Percentiles rank a stretch among this genome's conserved stretches.
Conservation (phyloP, 2,113 vertebrate genomes). For the Nothobranchius furzeri region DNA sequence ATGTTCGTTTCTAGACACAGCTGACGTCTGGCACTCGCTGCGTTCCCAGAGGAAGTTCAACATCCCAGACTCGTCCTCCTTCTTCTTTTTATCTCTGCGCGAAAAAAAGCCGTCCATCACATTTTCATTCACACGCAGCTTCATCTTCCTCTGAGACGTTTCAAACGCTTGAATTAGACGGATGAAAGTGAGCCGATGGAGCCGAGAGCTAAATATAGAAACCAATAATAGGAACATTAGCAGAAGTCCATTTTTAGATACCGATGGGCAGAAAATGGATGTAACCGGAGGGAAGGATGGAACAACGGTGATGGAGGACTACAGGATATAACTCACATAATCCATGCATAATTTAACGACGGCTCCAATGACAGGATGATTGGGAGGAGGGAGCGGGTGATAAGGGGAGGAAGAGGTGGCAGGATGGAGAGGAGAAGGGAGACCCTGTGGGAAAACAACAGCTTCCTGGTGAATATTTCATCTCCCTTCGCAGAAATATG, state of each 20-base stretch:
- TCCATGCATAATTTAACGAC: constrained; percentile 57
- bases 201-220: constrained; percentile 60
- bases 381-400: constrained; percentile 13
- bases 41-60: constrained; percentile 39
- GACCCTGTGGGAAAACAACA: constrained; percentile 45
- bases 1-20: constrained; percentile 38
- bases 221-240: constrained; percentile 53
- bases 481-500: constrained; percentile 29
- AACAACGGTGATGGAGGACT: constrained; percentile 42
- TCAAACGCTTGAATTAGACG: constrained; percentile 20
- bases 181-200: constrained; percentile 50
- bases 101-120: constrained; percentile 5
- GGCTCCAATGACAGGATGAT: constrained; percentile 33
- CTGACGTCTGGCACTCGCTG: constrained; percentile 50
- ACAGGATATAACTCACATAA: constrained; percentile 35
- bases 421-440: neutral
- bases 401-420: neutral
- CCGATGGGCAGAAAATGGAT: constrained; percentile 37
- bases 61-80: constrained; percentile 11
- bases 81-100: neutral
- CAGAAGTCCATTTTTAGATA: constrained; percentile 45
- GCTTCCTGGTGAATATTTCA: constrained; percentile 69
- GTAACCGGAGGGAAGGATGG: constrained; percentile 18
- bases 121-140: constrained; percentile 12
- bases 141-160: constrained; percentile 35